Evolutionary conservation across 2,888 invertebrate species (phyloP).

Genomic region (Diarsia dahlii): DNA sequence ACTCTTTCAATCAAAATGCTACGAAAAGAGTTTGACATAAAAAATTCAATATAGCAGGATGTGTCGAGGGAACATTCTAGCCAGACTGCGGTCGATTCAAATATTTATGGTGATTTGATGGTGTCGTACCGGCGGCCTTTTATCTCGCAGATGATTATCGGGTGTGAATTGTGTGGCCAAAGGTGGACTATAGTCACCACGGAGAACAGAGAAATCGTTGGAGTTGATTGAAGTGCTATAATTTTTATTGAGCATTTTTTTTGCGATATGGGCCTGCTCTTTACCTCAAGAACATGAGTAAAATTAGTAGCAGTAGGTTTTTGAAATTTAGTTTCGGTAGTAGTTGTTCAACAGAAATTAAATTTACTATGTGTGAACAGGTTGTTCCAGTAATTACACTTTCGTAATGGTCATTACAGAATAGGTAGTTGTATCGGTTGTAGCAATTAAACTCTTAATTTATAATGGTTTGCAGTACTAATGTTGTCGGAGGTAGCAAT

Average conservation of each 20-base stretch:
- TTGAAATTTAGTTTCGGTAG: background rate
- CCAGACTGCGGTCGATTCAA: constrained; percentile 49
- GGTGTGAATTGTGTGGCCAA: constrained; percentile 86
- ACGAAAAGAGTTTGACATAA: constrained; percentile 17
- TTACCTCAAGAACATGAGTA: background rate
- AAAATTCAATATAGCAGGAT: constrained; percentile 36
- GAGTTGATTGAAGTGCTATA: constrained; percentile 14
- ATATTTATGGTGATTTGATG: constrained; percentile 76
- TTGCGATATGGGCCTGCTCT: background rate
- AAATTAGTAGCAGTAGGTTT: background rate
- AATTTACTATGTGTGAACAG: constrained; percentile 35
- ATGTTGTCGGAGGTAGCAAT: constrained; percentile 44
- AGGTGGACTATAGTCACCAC: constrained; percentile 79
- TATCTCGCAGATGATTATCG: constrained; percentile 87
- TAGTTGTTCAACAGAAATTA: constrained; percentile 18
- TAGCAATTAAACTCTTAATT: constrained; percentile 59
- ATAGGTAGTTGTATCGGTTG: constrained; percentile 43
- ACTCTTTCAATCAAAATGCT: constrained; percentile 18
- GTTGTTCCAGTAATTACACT: constrained; percentile 42
- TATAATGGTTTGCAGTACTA: constrained; percentile 53
- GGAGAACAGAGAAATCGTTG: constrained; percentile 68
- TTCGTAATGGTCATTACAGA: constrained; percentile 52
- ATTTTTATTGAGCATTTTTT: background rate
- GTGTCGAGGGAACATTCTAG: constrained; percentile 35
- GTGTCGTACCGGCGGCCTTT: constrained; percentile 78